Percentiles rank a stretch among this genome's conserved stretches.
Evolutionary conservation across 2,113 vertebrate species (phyloP).

Genomic region (Platanista minor): DNA sequence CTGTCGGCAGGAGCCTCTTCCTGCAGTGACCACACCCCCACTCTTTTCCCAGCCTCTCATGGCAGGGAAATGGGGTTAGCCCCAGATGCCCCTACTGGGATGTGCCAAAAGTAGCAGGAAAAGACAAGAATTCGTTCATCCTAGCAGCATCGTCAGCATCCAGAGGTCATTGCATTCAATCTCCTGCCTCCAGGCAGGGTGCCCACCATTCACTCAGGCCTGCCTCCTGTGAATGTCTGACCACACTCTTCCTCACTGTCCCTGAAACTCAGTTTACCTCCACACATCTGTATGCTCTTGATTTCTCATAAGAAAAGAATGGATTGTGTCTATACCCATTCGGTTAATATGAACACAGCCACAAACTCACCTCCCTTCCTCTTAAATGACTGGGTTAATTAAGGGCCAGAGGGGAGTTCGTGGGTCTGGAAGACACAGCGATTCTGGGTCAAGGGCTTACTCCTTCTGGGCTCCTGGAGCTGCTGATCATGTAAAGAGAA

Average conservation of each 20-base stretch:
- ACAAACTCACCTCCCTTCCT: neutral
- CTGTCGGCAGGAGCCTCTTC: neutral
- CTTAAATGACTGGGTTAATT: neutral
- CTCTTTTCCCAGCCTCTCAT: neutral
- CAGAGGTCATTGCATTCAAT: neutral
- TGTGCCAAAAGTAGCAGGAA: neutral
- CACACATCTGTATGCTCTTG: neutral
- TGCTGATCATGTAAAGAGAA: neutral
- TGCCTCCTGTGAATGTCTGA: neutral
- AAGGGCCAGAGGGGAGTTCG: neutral
- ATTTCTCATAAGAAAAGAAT: neutral
- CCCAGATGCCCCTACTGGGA: neutral
- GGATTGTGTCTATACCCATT: neutral
- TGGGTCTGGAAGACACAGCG: neutral
- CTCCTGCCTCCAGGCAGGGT: neutral
- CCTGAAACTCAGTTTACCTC: neutral
- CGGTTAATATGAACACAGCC: neutral
- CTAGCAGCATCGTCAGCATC: no score
- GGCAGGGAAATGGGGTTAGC: neutral
- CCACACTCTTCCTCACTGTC: neutral
- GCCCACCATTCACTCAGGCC: neutral
- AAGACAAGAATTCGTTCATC: neutral
- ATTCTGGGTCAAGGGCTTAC: neutral
- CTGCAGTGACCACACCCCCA: neutral
- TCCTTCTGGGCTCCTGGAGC: neutral